Evolutionary conservation across 2,888 invertebrate genomes (phyloP).

Genomic region (Cheilosia pagana): DNA sequence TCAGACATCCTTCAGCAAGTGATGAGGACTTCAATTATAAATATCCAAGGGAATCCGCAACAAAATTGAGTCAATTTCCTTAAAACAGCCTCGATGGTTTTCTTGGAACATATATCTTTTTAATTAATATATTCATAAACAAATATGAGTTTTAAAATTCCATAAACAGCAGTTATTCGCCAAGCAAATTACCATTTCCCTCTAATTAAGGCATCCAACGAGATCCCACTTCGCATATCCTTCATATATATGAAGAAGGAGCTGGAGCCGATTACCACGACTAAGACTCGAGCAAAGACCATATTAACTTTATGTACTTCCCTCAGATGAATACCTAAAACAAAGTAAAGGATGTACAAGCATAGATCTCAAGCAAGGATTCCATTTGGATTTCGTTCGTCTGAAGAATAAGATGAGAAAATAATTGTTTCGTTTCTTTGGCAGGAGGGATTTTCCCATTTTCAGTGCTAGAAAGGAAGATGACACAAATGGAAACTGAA

Average conservation of each 20-base stretch:
- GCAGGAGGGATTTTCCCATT: not conserved
- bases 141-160: not conserved
- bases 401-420: not conserved
- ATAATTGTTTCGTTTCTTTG: conserved; percentile 29
- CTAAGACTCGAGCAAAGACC: not conserved
- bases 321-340: conserved; percentile 6
- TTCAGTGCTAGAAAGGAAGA: not conserved
- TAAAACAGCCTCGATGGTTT: no score
- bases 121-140: not conserved
- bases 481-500: conserved; percentile 3
- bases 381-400: not conserved
- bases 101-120: not conserved
- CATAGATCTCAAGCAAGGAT: conserved; percentile 5
- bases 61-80: no score
- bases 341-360: conserved; percentile 16
- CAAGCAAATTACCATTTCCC: not conserved
- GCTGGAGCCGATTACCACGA: not conserved
- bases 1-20: no score
- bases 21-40: no score
- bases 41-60: no score
- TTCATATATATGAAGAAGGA: conserved; percentile 18
- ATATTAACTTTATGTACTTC: conserved; percentile 6
- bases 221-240: not conserved
- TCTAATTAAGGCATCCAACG: conserved; percentile 1
- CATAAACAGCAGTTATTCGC: conserved; percentile 1